A percentile compares a stretch with the other conserved stretches of the same genome.
phyloP scores from a whole-genome alignment of 2,888 invertebrate genomes.

The Galerucella calmariensis region DNA sequence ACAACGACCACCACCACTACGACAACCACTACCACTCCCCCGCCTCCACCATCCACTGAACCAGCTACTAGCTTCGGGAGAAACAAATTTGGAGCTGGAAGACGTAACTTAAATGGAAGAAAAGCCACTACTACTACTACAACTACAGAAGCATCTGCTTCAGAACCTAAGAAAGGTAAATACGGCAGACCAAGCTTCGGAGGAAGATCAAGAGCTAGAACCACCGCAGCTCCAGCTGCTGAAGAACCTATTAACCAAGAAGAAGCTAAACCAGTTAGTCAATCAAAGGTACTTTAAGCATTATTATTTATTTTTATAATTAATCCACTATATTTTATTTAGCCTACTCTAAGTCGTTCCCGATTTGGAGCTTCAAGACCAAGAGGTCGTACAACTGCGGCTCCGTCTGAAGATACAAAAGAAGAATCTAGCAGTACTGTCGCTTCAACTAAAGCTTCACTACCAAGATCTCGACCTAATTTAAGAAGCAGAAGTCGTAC shows the following conservation, averaged over 20 bases:
- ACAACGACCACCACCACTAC: conserved; percentile 69
- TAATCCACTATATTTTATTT: conserved; percentile 2
- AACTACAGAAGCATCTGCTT: conserved; percentile 64
- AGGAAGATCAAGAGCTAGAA: conserved; percentile 61
- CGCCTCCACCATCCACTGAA: conserved; percentile 63
- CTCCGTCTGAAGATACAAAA: conserved; percentile 63
- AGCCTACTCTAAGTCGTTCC: conserved; percentile 56
- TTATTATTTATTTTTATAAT: not conserved
- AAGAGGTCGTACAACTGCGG: conserved; percentile 61
- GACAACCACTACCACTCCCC: conserved; percentile 65
- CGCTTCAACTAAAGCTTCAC: conserved; percentile 55
- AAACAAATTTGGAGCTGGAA: conserved; percentile 50
- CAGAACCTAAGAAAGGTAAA: conserved; percentile 67
- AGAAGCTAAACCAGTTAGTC: conserved; percentile 62
- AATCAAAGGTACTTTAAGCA: conserved; percentile 52
- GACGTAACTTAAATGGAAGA: conserved; percentile 51
- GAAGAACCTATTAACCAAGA: conserved; percentile 62
- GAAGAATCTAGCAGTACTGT: conserved; percentile 61
- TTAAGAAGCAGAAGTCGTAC: conserved; percentile 56
- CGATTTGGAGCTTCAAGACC: conserved; percentile 59
- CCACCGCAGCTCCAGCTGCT: conserved; percentile 58
- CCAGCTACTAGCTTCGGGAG: conserved; percentile 55
- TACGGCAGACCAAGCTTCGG: conserved; percentile 64
- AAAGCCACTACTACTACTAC: conserved; percentile 55
- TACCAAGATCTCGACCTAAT: conserved; percentile 67